Conservation (phyloP, 2,797 vertebrate genomes). For the Muscicapa striata region DNA sequence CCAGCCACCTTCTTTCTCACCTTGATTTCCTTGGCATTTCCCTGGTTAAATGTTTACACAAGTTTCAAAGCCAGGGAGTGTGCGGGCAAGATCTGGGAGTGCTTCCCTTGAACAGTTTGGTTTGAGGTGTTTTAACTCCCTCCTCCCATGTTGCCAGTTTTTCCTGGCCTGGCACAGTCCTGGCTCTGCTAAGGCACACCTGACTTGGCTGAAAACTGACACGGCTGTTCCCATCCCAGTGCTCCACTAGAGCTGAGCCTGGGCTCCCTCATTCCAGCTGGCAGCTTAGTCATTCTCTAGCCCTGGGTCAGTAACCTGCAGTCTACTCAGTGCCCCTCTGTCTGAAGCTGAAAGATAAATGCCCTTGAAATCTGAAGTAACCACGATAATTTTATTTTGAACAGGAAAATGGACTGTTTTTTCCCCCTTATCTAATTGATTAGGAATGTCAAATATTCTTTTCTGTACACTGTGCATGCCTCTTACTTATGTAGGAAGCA, state of each 20-base stretch:
- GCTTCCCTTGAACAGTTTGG: not conserved
- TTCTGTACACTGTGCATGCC: constrained; percentile 50
- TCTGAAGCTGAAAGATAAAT: constrained; percentile 55
- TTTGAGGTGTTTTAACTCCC: not conserved
- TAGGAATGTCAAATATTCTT: constrained; percentile 67
- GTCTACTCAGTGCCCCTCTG: constrained; percentile 31
- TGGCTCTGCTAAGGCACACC: not conserved
- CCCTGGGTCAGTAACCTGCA: not conserved
- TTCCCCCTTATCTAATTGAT: constrained; percentile 69
- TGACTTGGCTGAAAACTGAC: not conserved
- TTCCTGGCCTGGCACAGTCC: not conserved
- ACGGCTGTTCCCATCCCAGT: not conserved
- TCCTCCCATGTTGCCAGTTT: not conserved
- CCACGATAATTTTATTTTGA: constrained; percentile 53
- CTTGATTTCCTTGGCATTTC: constrained; percentile 38
- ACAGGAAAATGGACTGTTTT: constrained; percentile 51
- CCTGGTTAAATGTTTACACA: constrained; percentile 26
- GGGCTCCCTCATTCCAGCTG: not conserved
- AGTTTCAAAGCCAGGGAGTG: not conserved
- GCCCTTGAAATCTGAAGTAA: constrained; percentile 60
- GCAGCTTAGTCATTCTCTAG: not conserved
- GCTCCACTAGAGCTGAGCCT: not conserved
- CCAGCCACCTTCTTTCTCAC: constrained; percentile 6
- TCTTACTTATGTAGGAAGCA: constrained; percentile 68
- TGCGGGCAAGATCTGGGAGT: not conserved